Conservation (phyloP, 2,888 invertebrate species). For the Pterostichus niger region DNA sequence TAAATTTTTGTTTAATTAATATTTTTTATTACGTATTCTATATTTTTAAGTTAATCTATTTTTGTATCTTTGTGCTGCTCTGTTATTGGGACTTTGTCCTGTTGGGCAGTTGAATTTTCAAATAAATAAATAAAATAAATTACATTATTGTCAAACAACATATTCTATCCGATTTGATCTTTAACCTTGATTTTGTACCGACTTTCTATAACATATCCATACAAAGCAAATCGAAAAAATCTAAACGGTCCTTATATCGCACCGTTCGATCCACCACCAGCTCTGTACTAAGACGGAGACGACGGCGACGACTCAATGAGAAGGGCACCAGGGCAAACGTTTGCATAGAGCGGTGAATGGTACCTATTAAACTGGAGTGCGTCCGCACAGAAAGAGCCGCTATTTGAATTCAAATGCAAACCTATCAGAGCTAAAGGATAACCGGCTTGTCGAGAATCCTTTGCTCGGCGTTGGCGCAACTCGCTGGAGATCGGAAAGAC, state of each 20-base stretch:
- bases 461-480: not conserved
- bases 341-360: constrained; percentile 37
- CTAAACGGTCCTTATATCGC: not conserved
- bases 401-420: constrained; percentile 57
- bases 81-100: too few species aligned
- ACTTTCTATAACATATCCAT: too few species aligned
- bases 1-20: too few species aligned
- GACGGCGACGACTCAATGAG: not conserved
- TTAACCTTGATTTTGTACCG: too few species aligned
- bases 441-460: constrained; percentile 24
- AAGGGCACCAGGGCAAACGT: constrained; percentile 19
- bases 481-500: constrained; percentile 11
- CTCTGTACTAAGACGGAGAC: not conserved
- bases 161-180: too few species aligned
- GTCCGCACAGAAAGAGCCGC: constrained; percentile 42
- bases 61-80: too few species aligned
- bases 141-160: too few species aligned
- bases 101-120: too few species aligned
- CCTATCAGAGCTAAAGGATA: constrained; percentile 39
- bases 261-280: not conserved
- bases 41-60: too few species aligned
- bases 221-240: too few species aligned
- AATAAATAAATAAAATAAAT: too few species aligned
- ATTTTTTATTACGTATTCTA: too few species aligned
- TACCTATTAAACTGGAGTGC: constrained; percentile 51